These are phyloP conservation scores for Pionites leucogaster DNA, from an alignment of 2,113 vertebrate species.

Conservation along the genomic window DNA sequence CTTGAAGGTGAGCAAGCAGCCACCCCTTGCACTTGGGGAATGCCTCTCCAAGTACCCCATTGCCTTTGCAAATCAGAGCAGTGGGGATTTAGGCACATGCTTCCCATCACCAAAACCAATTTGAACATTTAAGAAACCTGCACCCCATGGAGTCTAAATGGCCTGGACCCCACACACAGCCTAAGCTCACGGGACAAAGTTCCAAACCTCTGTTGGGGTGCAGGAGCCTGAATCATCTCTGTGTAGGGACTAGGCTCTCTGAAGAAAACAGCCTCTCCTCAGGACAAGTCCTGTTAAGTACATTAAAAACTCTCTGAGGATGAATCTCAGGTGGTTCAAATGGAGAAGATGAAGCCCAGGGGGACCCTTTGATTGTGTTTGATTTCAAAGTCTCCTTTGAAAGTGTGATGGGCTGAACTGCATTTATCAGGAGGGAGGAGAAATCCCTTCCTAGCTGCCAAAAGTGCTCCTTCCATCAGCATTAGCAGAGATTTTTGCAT, in stretches of 20 bases:
- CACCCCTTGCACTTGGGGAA: not conserved
- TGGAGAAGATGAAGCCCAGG: rapidly evolving
- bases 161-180: rapidly evolving
- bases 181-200: not conserved
- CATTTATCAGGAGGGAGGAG: not conserved
- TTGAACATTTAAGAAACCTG: not conserved
- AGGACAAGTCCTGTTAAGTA: not conserved
- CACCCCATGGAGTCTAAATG: not conserved
- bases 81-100: not conserved
- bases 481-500: not conserved
- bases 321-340: not conserved
- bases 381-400: not conserved
- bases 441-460: not conserved
- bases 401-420: not conserved
- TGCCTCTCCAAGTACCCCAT: rapidly evolving
- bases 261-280: not conserved
- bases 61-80: not conserved
- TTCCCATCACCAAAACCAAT: not conserved
- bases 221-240: not conserved
- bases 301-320: not conserved
- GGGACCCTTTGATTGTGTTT: not conserved
- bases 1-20: too few relatives aligned
- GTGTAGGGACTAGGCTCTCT: not conserved
- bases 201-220: not conserved
- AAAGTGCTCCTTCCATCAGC: not conserved